Percentiles rank a stretch among this genome's conserved stretches.
Evolutionary conservation across 1,140 invertebrate species (phyloP).

Genomic region (Aethina tumida): DNA sequence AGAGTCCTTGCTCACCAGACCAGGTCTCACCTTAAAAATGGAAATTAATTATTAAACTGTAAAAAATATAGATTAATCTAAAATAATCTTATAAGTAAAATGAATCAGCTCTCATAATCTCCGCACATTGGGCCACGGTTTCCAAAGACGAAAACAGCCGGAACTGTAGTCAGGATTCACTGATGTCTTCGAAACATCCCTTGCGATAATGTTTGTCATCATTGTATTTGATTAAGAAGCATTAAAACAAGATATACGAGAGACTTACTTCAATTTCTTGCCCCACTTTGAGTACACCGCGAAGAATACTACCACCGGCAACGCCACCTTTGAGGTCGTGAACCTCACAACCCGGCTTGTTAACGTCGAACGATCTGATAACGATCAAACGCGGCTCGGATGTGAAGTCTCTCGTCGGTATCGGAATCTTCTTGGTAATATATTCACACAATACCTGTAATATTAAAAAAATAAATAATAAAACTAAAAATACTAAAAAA

Average conservation of each 20-base stretch:
- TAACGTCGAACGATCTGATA: constrained; percentile 98
- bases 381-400: constrained; percentile 96
- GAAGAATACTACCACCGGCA: constrained; percentile 94
- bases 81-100: too few species aligned
- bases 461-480: constrained; percentile 2
- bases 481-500: constrained; percentile 8
- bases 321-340: constrained; percentile 97
- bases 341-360: constrained; percentile 98
- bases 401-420: constrained; percentile 90
- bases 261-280: constrained; percentile 52
- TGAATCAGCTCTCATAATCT: too few species aligned
- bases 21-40: constrained; percentile 76
- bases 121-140: too few species aligned
- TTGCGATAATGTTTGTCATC: neutral
- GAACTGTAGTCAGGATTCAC: too few species aligned
- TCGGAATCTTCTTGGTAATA: constrained; percentile 95
- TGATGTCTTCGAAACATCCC: too few species aligned
- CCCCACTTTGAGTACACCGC: constrained; percentile 84
- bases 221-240: neutral
- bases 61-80: too few species aligned
- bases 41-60: too few species aligned
- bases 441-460: constrained; percentile 86
- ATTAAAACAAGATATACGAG: neutral
- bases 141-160: too few species aligned
- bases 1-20: constrained; percentile 90